These are phyloP conservation scores for Diplosoma virens DNA, from an alignment of 23 tunicate species.

Conservation along the genomic window DNA sequence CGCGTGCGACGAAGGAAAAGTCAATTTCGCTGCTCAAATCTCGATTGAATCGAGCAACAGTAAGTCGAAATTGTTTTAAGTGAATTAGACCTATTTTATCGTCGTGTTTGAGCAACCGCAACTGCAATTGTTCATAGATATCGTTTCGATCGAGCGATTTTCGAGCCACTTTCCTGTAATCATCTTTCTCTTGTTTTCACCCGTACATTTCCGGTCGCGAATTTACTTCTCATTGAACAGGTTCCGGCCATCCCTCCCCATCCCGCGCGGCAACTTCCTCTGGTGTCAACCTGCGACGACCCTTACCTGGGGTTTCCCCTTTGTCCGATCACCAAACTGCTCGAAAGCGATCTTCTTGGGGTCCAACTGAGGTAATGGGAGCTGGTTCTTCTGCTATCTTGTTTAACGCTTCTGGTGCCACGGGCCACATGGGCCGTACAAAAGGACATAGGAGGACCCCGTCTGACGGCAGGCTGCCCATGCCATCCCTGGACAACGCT, in stretches of 20 bases:
- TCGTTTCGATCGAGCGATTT: background rate
- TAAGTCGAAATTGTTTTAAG: too few relatives aligned
- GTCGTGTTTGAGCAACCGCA: background rate
- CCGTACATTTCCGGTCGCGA: background rate
- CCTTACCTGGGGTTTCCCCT: background rate
- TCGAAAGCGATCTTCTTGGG: constrained; percentile 85
- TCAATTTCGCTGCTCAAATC: constrained; percentile 58
- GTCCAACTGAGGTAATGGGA: constrained; percentile 76
- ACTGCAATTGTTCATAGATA: background rate
- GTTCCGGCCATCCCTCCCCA: constrained; percentile 18
- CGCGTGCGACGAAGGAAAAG: constrained; percentile 16
- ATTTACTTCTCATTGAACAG: background rate
- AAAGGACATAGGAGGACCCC: constrained; percentile 82
- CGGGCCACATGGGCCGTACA: background rate
- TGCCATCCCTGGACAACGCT: constrained; percentile 83
- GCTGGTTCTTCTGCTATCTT: constrained; percentile 13
- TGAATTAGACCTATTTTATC: too few relatives aligned
- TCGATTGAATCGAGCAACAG: constrained; percentile 45
- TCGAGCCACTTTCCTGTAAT: background rate
- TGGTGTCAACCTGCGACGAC: background rate
- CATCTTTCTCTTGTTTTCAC: background rate
- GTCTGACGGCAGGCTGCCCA: constrained; percentile 85
- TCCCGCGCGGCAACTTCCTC: background rate
- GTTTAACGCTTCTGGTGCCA: background rate
- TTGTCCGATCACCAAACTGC: constrained; percentile 6